Base-by-base conservation (phyloP, 2,888 invertebrate species). In the Adelognathus sp. region DNA sequence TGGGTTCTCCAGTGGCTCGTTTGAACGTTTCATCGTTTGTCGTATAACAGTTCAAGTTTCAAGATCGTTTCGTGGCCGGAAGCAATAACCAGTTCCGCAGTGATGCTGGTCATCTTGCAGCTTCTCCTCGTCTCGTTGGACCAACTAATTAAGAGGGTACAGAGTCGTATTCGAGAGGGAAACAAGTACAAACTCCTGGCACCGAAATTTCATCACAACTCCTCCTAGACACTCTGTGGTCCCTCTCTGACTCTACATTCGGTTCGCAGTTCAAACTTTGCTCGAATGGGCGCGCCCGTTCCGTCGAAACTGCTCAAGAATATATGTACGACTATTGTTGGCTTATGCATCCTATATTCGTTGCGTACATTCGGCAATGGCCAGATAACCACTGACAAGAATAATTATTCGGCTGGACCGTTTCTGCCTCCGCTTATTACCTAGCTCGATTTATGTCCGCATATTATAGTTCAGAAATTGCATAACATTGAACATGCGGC, bases 401-500 rank as follows among this genome's bases (percentile, higher is more conserved):
- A 79, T 79, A 58, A 79, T 76, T 75, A 71, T 79, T 75, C 67
- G 29, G 7, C 33, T 50, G n/a, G 54, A 33, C n/a, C 29, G 63
- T 75, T 63, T 33, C 39, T 29, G 61, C 31, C 31, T 27, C 33
- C 16, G 21, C 41, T 52, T 73, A 61, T 36, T 39, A 36, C 24
- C 27, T 67, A 50, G 16, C 18, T 58, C 72, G 36, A 52, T 60
- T 41, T 33, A 66, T 16, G 36, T 44, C 64, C 44, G 36, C 41
- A 21, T 39, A 16, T 66, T 50, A 24, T 64, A 70, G 33, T 60
- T 29, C 87, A 88, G 90, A 90, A 91, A 90, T 90, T 88, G 89
- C 90, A 88, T 88, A 79, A 89, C 91, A 90, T 91, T 91, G 90
- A 91, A 89, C 89, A n/a, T 88, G 85, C 72, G 80, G 81, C 82